A percentile compares a stretch with the other conserved stretches of the same genome.
These are phyloP conservation scores for Lagopus muta DNA, from an alignment of 2,113 vertebrate genomes.

Conservation along the genomic window DNA sequence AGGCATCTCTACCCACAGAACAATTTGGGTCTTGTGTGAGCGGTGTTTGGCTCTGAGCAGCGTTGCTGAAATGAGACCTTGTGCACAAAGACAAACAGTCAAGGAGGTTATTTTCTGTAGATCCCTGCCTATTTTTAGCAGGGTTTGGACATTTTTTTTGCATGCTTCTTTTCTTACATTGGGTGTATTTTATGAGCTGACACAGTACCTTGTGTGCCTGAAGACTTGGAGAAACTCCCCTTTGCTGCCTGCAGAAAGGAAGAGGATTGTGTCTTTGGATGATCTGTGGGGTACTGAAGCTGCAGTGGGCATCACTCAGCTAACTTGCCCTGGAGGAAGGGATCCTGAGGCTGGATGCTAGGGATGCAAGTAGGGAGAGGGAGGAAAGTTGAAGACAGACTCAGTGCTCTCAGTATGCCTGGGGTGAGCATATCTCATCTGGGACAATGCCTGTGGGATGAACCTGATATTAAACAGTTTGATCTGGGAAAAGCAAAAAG, in stretches of 20 bases:
- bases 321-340: background rate
- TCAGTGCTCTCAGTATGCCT: background rate
- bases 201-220: background rate
- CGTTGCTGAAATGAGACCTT: background rate
- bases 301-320: background rate
- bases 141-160: background rate
- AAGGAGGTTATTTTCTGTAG: background rate
- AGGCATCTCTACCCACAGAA: background rate
- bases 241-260: background rate
- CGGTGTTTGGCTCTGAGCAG: background rate
- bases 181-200: background rate
- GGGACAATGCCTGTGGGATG: background rate
- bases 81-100: background rate
- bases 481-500: background rate
- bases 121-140: background rate
- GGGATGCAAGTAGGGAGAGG: background rate
- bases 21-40: background rate
- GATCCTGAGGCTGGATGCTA: background rate
- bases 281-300: background rate
- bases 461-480: background rate
- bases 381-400: background rate
- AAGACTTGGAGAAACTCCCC: background rate
- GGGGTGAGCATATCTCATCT: background rate
- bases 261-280: rapidly evolving
- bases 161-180: background rate